These are phyloP conservation scores for Agapornis roseicollis DNA, from an alignment of 2,113 vertebrate species.

Conservation along the genomic window DNA sequence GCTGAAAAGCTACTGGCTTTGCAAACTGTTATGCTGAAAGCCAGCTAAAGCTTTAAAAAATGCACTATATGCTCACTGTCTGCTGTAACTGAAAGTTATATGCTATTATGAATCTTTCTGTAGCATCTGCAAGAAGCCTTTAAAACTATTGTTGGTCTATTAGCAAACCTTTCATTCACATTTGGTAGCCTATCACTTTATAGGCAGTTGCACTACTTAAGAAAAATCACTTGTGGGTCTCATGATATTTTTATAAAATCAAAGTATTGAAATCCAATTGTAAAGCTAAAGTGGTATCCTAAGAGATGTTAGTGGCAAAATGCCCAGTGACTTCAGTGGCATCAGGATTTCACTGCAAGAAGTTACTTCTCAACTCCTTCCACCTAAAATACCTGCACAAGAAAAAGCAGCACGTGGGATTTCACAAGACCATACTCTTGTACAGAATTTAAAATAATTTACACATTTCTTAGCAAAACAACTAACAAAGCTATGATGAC, in stretches of 20 bases:
- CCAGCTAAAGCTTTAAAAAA: constrained; percentile 11
- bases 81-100: not conserved
- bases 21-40: constrained; percentile 34
- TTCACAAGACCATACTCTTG: not conserved
- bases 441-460: not conserved
- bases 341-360: not conserved
- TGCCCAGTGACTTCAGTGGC: not conserved
- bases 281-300: not conserved
- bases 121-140: not conserved
- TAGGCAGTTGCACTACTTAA: not conserved
- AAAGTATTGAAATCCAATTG: not conserved
- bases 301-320: not conserved
- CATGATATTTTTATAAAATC: not conserved
- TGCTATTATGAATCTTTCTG: not conserved
- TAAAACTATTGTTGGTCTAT: not conserved
- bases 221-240: not conserved
- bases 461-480: not conserved
- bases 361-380: not conserved
- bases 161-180: not conserved
- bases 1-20: constrained; percentile 42
- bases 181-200: not conserved
- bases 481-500: not conserved
- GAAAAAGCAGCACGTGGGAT: not conserved
- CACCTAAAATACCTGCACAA: not conserved
- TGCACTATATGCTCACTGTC: not conserved